These are phyloP conservation scores for Artemisiospiza belli DNA, from an alignment of 2,113 vertebrate species.

Conservation along the genomic window DNA sequence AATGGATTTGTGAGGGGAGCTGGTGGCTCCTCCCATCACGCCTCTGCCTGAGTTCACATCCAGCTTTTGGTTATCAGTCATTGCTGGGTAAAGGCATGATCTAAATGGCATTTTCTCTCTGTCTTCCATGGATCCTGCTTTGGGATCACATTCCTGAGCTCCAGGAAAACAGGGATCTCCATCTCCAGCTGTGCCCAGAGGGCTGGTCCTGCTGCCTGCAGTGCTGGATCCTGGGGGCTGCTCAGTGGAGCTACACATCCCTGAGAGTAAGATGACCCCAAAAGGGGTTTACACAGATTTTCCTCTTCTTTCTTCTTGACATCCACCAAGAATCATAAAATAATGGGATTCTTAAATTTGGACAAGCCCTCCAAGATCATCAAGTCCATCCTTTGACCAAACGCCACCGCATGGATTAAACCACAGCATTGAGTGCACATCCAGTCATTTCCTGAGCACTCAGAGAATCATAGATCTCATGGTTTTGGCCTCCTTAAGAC, in stretches of 20 bases:
- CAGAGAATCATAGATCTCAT: rapidly evolving
- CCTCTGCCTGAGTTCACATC: neutral
- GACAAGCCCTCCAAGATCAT: neutral
- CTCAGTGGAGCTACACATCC: rapidly evolving
- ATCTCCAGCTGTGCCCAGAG: neutral
- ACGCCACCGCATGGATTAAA: neutral
- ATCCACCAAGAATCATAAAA: neutral
- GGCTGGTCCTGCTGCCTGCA: neutral
- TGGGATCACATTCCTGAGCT: neutral
- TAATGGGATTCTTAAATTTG: neutral
- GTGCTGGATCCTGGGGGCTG: rapidly evolving
- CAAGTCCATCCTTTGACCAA: neutral
- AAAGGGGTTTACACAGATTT: neutral
- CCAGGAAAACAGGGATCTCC: neutral
- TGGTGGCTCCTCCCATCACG: neutral
- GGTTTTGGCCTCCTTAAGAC: neutral
- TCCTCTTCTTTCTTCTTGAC: neutral
- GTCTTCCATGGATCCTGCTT: neutral
- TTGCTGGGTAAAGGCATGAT: neutral
- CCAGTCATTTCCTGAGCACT: neutral
- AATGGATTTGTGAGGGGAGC: neutral
- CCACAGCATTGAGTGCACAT: neutral
- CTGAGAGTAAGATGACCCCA: rapidly evolving
- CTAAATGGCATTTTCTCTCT: neutral
- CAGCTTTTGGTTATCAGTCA: neutral